Evolutionary conservation across 2,797 vertebrate genomes (phyloP).

Genomic region (Falco naumanni): DNA sequence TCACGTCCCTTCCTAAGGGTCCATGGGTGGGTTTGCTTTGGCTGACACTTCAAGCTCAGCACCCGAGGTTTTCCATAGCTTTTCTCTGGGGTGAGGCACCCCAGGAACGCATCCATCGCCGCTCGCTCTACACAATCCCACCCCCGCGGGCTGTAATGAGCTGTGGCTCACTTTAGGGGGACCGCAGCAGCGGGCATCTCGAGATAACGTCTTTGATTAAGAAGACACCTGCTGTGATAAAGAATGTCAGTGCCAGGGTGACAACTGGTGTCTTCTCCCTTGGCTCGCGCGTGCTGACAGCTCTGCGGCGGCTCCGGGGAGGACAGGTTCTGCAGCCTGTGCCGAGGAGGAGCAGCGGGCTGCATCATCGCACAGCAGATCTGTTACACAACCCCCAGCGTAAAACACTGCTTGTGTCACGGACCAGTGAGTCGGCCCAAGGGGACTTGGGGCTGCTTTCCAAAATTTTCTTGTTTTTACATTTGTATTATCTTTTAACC

Average conservation of each 20-base stretch:
- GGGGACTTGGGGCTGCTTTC: neutral
- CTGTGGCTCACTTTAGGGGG: neutral
- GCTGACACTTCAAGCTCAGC: neutral
- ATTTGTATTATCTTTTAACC: neutral
- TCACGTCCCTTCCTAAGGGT: accelerated
- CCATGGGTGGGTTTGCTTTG: neutral
- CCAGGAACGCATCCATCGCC: accelerated
- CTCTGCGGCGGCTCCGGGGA: neutral
- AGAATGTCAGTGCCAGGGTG: conserved; percentile 1
- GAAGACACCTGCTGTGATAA: conserved; percentile 24
- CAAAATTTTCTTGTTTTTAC: accelerated
- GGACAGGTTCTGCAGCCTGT: neutral
- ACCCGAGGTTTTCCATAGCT: neutral
- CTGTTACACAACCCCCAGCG: neutral
- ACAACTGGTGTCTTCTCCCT: neutral
- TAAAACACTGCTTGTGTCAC: neutral
- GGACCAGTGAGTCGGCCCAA: neutral
- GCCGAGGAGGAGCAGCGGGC: neutral
- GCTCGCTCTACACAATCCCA: neutral
- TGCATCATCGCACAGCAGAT: neutral
- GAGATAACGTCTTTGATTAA: neutral
- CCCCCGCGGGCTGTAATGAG: neutral
- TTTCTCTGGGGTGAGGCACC: neutral
- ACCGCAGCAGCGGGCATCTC: neutral
- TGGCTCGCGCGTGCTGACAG: neutral